These are phyloP conservation scores for Benthosema pterotum DNA, from an alignment of 2,797 vertebrate species.

Conservation along the genomic window DNA sequence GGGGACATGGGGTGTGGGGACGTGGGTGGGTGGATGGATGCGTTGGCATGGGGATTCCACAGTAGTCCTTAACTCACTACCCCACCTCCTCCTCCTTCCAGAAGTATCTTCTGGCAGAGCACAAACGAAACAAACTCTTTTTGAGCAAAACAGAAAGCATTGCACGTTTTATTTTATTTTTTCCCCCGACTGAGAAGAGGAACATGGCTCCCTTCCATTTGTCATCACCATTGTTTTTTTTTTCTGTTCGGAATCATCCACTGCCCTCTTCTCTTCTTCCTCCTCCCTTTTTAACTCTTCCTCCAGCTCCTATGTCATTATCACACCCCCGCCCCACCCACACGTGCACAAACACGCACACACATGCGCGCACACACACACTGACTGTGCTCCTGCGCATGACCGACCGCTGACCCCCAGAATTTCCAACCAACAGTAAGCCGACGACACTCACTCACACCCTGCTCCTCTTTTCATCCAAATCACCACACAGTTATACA, in stretches of 20 bases:
- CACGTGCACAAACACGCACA: not conserved
- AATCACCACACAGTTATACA: no score
- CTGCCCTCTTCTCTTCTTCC: not conserved
- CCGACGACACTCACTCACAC: no score
- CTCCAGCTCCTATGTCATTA: not conserved
- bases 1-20: not conserved
- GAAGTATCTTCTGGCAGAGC: no score
- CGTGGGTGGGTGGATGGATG: not conserved
- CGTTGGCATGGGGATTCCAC: not conserved
- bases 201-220: not conserved
- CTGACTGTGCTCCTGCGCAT: no score
- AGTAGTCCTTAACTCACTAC: not conserved
- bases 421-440: no score
- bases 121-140: no score
- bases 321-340: not conserved
- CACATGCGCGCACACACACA: not conserved
- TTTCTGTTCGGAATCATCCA: not conserved
- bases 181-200: no score
- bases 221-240: not conserved
- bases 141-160: no score
- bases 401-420: no score
- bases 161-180: no score
- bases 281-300: no score
- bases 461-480: no score
- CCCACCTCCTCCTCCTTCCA: not conserved